Evolutionary conservation across 2,888 invertebrate genomes (phyloP), one percentile per base, ranked within the genome.

Genomic region (Pristionchus japonicus): DNA sequence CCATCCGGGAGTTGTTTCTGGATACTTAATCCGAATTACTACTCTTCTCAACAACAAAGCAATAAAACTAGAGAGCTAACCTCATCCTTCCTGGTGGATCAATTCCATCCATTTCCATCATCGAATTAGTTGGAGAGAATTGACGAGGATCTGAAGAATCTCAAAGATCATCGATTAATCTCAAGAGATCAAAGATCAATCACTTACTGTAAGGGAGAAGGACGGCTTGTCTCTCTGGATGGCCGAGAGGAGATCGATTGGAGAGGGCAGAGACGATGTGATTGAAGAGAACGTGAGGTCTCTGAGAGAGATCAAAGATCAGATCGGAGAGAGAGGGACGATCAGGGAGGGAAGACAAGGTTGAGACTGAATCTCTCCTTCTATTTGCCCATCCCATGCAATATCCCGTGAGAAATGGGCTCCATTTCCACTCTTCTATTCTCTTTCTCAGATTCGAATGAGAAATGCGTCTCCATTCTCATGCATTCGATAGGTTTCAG

Each of bases 211-310:
- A 90, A 23, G 91, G 91, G n/a, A 90, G 87, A 47, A 91, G 89
- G 27, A 89, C 90, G 3, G 89, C 84, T 61, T 89, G 89, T 82
- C 88, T 74, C 74, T 91, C 91, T 82, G 90, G 83, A 70, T 82
- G 84, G 20, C 84, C 88, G 6, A 90, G 74, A 23, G 70, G 70
- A 40, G 86, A 70, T 52, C 86, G 67, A 74, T 70, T 90, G 20
- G 91, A 91, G n/a, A 94, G 88, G 27, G 93, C 93, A 88, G 92
- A 91, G 40, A 93, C 94, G 82, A 94, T 90, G 89, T 94, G 94
- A 92, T 94, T 94, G 92, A 94, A 94, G 37, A 94, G 92, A 20
- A 93, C 92, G 89, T 94, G 94, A 31, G 93, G 90, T 82, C 94
- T 91, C 94, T 94, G 15, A 57, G n/a, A 20, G n/a, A 77, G 43